Conservation (phyloP, 2,113 vertebrate species). For the Prionailurus bengalensis region DNA sequence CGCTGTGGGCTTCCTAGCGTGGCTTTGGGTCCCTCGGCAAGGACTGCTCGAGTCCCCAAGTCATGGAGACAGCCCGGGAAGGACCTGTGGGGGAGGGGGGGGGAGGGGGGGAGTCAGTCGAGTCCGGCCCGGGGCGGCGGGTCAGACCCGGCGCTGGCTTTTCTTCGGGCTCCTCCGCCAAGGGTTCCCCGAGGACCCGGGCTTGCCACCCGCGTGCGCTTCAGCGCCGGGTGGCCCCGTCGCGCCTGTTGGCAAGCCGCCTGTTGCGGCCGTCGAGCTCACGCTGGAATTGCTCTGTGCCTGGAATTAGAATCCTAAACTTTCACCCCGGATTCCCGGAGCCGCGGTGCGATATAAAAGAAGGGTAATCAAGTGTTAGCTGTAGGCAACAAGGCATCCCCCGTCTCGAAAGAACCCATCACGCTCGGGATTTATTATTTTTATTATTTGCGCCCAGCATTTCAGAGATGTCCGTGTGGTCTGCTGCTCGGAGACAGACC, state of each 20-base stretch:
- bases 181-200: slow-evolving; percentile 86
- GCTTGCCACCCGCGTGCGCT: slow-evolving; percentile 87
- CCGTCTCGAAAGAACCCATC: slow-evolving; percentile 67
- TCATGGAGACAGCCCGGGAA: neutral
- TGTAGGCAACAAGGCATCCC: slow-evolving; percentile 63
- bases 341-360: neutral
- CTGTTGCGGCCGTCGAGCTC: slow-evolving; percentile 89
- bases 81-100: accelerated
- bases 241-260: slow-evolving; percentile 89
- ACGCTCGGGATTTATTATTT: slow-evolving; percentile 52
- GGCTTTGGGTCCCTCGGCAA: neutral
- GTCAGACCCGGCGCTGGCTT: slow-evolving; percentile 24
- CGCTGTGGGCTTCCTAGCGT: neutral
- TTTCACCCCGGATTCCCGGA: neutral
- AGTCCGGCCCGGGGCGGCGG: too few relatives aligned
- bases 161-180: slow-evolving; percentile 88
- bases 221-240: slow-evolving; percentile 88
- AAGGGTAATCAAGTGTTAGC: slow-evolving; percentile 52
- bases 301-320: slow-evolving; percentile 81
- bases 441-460: neutral
- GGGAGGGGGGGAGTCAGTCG: accelerated
- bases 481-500: neutral
- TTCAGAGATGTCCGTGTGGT: neutral
- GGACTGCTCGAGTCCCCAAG: neutral
- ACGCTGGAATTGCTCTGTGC: slow-evolving; percentile 88